Conservation (phyloP, 1,140 invertebrate genomes). For the Plectus sambesii region DNA sequence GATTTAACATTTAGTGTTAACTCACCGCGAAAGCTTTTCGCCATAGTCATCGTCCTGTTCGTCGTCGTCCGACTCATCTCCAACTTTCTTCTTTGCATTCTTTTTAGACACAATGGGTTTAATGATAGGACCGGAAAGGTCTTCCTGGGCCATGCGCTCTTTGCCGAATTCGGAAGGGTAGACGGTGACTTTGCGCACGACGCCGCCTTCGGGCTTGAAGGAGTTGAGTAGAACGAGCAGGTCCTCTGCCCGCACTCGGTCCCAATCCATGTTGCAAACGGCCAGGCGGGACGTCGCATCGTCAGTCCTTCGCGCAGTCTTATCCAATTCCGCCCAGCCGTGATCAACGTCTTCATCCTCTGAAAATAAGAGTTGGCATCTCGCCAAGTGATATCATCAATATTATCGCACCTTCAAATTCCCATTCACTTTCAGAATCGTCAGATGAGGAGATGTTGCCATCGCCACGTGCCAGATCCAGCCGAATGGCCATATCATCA, state of each 20-base stretch:
- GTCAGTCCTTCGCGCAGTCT: conserved; percentile 68
- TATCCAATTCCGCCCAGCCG: conserved; percentile 77
- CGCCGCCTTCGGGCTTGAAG: conserved; percentile 66
- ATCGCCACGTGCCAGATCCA: conserved; percentile 82
- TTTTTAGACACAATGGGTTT: too few relatives aligned
- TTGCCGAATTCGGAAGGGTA: conserved; percentile 89
- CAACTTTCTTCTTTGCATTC: conserved; percentile 7
- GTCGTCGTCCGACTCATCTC: conserved; percentile 9
- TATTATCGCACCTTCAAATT: conserved; percentile 33
- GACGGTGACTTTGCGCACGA: conserved; percentile 66
- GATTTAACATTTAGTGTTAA: too few relatives aligned
- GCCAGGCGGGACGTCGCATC: conserved; percentile 67
- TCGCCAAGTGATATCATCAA: conserved; percentile 34
- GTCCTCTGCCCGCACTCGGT: conserved; percentile 60
- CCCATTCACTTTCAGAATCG: conserved; percentile 38
- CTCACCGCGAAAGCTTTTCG: too few relatives aligned
- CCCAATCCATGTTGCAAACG: conserved; percentile 95
- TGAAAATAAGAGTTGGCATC: too few relatives aligned
- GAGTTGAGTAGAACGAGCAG: conserved; percentile 54
- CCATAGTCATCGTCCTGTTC: conserved; percentile 34
- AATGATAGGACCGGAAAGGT: conserved; percentile 45
- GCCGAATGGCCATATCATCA: conserved; percentile 33
- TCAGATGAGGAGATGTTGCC: conserved; percentile 63
- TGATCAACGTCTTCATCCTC: conserved; percentile 57
- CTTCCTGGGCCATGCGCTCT: conserved; percentile 76